Conservation (phyloP, 2,888 invertebrate genomes). For the Leptopterna dolabrata region DNA sequence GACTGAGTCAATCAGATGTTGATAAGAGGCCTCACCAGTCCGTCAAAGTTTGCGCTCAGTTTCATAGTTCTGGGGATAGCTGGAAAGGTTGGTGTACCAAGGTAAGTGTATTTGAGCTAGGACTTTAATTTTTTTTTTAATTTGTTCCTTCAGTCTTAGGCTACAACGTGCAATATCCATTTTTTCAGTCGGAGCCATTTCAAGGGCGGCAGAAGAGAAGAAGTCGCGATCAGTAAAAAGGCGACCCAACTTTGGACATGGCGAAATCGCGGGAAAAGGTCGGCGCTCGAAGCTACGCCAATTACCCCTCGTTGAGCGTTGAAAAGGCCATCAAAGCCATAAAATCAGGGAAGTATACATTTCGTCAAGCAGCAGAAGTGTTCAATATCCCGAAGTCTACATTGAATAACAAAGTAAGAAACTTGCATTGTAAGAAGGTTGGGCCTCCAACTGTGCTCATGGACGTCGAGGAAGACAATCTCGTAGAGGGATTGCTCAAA, state of each 20-base stretch:
- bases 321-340: too few relatives aligned
- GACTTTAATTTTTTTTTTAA: background rate
- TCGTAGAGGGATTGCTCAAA: background rate
- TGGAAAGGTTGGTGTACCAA: background rate
- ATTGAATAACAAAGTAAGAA: too few relatives aligned
- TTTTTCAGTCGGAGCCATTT: background rate
- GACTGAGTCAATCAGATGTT: background rate
- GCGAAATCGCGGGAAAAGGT: background rate
- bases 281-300: too few relatives aligned
- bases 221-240: background rate
- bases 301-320: too few relatives aligned
- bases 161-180: conserved; percentile 6
- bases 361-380: too few relatives aligned
- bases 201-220: background rate
- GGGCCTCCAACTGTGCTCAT: too few relatives aligned
- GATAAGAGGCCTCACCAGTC: background rate
- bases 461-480: background rate
- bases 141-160: too few relatives aligned
- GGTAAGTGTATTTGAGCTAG: background rate
- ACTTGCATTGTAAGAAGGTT: too few relatives aligned
- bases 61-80: background rate
- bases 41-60: background rate
- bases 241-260: background rate
- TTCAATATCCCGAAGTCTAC: too few relatives aligned
- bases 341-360: too few relatives aligned